A percentile compares a stretch with the other conserved stretches of the same genome.
These are phyloP conservation scores for Pongo abelii DNA, from an alignment of 2,113 vertebrate genomes.

Conservation along the genomic window DNA sequence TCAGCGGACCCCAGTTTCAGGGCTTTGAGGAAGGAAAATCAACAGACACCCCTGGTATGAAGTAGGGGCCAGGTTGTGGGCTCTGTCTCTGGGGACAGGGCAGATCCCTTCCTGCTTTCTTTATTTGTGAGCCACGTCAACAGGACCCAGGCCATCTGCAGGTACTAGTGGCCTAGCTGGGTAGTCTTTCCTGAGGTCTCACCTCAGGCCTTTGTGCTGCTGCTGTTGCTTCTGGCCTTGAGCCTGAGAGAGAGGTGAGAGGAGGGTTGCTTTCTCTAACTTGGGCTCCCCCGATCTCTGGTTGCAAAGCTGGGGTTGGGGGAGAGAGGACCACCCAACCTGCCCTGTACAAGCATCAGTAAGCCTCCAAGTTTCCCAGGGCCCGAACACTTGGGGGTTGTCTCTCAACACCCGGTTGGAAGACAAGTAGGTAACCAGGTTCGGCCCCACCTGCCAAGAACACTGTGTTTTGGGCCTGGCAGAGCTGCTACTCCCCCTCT, in stretches of 20 bases:
- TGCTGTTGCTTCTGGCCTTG: neutral
- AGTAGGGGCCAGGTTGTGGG: neutral
- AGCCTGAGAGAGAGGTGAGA: neutral
- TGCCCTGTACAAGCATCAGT: neutral
- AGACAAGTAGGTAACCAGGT: neutral
- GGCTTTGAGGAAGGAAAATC: neutral
- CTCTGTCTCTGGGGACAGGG: neutral
- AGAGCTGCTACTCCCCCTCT: neutral
- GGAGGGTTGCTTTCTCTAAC: neutral
- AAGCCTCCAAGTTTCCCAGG: neutral
- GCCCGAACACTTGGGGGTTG: neutral
- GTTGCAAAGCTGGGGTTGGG: neutral
- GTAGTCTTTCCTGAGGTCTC: neutral
- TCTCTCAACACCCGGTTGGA: neutral
- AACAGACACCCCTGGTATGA: neutral
- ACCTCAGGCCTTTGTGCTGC: neutral
- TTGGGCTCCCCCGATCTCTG: neutral
- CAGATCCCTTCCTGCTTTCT: neutral
- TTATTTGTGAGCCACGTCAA: neutral
- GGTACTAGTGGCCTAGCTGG: neutral
- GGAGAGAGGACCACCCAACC: neutral
- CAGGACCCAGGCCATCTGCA: neutral
- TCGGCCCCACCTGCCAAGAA: slow-evolving; percentile 1
- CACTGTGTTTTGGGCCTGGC: neutral
- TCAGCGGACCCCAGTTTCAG: neutral